Conservation (phyloP, 2,113 vertebrate genomes). For the Dipodomys ordii region DNA sequence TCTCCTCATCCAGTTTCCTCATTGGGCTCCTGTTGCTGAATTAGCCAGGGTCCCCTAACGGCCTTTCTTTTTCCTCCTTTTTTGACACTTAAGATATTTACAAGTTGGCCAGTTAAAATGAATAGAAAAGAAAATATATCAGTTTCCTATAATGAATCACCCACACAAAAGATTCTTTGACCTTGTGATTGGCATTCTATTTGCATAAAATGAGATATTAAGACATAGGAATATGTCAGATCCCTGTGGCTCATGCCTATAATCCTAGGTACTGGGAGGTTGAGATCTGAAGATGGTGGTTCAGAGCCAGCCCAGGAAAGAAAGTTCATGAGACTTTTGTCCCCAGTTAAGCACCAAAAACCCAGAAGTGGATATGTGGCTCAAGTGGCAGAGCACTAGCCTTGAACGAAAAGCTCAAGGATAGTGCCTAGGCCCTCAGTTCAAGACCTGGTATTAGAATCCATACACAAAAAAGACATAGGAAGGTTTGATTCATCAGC, state of each 20-base stretch:
- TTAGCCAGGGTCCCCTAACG: background rate
- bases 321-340: too few species aligned
- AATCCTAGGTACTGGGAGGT: too few species aligned
- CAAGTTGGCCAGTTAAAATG: constrained; percentile 57
- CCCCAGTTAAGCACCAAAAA: too few species aligned
- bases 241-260: too few species aligned
- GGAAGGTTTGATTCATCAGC: constrained; percentile 15
- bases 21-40: background rate
- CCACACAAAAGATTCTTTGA: constrained; percentile 21
- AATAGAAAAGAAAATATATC: constrained; percentile 52
- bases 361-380: too few species aligned
- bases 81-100: constrained; percentile 65
- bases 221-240: background rate
- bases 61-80: background rate
- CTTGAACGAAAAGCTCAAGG: too few species aligned
- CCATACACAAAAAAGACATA: too few species aligned
- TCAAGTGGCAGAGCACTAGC: too few species aligned
- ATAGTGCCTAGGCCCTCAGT: too few species aligned
- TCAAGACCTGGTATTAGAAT: too few species aligned
- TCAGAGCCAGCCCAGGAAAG: too few species aligned
- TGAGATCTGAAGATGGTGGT: too few species aligned
- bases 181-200: constrained; percentile 25
- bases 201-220: constrained; percentile 27
- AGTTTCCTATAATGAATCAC: constrained; percentile 15
- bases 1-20: background rate